A percentile compares a stretch with the other conserved stretches of the same genome.
phyloP scores from a whole-genome alignment of 2,888 invertebrate species.

The Rhaphigaster nebulosa region DNA sequence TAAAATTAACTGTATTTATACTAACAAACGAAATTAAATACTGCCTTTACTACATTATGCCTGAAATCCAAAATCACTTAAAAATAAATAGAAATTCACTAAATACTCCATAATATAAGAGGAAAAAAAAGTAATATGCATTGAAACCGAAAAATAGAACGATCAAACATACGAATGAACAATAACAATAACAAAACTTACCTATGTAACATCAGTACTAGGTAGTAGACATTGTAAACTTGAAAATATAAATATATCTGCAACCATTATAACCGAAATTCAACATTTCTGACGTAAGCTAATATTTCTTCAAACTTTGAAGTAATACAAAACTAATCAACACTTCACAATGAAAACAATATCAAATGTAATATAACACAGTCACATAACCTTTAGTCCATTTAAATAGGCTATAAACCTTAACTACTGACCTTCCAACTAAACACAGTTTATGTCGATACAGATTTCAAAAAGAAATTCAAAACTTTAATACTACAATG shows the following conservation, averaged over 20 bases:
- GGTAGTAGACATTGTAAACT: slow-evolving; percentile 5
- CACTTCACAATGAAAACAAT: not conserved
- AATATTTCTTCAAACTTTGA: not conserved
- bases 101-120: not conserved
- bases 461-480: not conserved
- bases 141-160: not conserved
- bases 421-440: slow-evolving; percentile 48
- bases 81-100: not conserved
- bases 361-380: slow-evolving; percentile 2
- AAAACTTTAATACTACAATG: not conserved
- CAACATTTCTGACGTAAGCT: slow-evolving; percentile 8
- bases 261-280: not conserved
- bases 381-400: slow-evolving; percentile 30
- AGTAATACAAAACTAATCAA: not conserved
- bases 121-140: not conserved
- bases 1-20: not conserved
- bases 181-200: slow-evolving; percentile 40
- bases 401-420: slow-evolving; percentile 46
- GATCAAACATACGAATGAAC: not conserved
- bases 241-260: slow-evolving; percentile 25
- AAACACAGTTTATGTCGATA: slow-evolving; percentile 26
- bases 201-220: slow-evolving; percentile 50
- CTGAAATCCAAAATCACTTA: not conserved
- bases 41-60: not conserved
- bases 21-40: not conserved